Evolutionary conservation across 2,113 vertebrate genomes (phyloP).

Genomic region (Columba janthina): DNA sequence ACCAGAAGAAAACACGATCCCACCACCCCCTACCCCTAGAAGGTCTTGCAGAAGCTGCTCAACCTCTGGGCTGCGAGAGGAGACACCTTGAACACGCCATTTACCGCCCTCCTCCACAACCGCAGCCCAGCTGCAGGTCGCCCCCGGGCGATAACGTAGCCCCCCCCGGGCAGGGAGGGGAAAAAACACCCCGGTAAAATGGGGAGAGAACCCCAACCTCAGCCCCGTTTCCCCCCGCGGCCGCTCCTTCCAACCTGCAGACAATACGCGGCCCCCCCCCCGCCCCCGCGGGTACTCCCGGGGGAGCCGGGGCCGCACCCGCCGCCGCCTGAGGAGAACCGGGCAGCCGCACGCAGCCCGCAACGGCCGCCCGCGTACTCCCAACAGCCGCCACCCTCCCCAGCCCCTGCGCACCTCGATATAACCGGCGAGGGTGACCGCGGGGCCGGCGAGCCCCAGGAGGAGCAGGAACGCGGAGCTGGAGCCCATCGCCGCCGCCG

Average conservation of each 20-base stretch:
- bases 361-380: neutral
- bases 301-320: neutral
- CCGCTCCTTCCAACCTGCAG: neutral
- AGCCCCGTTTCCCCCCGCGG: neutral
- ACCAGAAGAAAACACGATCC: neutral
- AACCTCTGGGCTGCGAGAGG: neutral
- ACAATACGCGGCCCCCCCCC: neutral
- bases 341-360: neutral
- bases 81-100: neutral
- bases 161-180: fast-evolving
- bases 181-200: neutral
- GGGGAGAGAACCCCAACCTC: neutral
- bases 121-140: neutral
- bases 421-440: conserved; percentile 75
- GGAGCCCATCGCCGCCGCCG: neutral
- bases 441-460: conserved; percentile 76
- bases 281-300: no score
- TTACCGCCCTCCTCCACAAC: neutral
- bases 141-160: neutral
- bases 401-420: conserved; percentile 78
- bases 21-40: neutral
- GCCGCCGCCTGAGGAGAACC: neutral
- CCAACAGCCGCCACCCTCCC: neutral
- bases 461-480: conserved; percentile 74
- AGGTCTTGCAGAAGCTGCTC: neutral